phyloP scores from a whole-genome alignment of 1,140 invertebrate species.

The Ooceraea biroi region DNA sequence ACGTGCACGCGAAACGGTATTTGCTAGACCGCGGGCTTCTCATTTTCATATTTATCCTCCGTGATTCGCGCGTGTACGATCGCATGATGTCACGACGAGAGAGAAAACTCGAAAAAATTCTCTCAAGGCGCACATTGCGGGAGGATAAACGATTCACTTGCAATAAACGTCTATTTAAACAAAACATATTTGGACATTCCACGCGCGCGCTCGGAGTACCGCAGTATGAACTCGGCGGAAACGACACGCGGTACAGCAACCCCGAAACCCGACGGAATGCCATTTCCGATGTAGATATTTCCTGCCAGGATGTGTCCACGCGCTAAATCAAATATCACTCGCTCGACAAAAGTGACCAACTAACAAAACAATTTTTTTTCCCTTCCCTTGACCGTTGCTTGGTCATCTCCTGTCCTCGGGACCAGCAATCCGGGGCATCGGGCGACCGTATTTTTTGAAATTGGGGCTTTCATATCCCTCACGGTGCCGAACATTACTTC shows the following conservation, averaged over 20 bases:
- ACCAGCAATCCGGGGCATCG: neutral
- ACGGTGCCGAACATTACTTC: constrained; percentile 39
- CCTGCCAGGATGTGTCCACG: neutral
- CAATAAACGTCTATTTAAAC: constrained; percentile 40
- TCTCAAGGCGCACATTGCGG: too few relatives aligned
- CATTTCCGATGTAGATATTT: constrained; percentile 41
- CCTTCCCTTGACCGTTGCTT: neutral
- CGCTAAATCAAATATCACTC: constrained; percentile 47
- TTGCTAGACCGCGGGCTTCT: neutral
- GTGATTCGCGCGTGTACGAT: neutral
- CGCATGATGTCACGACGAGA: neutral
- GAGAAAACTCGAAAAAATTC: neutral
- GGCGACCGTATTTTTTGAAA: constrained; percentile 52
- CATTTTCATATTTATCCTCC: too few relatives aligned
- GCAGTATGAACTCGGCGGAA: constrained; percentile 2
- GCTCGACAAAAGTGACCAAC: neutral
- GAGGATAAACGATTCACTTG: neutral
- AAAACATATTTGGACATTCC: constrained; percentile 1
- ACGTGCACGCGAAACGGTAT: neutral
- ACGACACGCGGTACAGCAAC: neutral
- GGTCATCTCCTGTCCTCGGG: neutral
- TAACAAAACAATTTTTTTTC: constrained; percentile 44
- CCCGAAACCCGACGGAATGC: constrained; percentile 7
- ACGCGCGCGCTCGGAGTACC: neutral
- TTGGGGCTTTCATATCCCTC: constrained; percentile 25